A percentile compares a stretch with the other conserved stretches of the same genome.
These are phyloP conservation scores for Chaetura pelagica DNA, from an alignment of 2,113 vertebrate genomes.

Conservation along the genomic window DNA sequence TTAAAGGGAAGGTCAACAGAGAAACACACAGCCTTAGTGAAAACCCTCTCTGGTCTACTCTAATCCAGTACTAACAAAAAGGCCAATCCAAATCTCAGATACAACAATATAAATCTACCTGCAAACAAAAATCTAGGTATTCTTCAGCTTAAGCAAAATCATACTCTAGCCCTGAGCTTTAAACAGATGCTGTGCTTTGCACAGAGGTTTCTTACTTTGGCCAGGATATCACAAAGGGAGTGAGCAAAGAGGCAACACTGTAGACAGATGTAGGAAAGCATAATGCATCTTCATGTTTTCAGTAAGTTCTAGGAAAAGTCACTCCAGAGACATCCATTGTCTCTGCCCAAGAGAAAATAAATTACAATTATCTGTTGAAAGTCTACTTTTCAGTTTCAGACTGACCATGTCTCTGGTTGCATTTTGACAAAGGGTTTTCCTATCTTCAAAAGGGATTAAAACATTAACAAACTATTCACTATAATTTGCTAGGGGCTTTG, in stretches of 20 bases:
- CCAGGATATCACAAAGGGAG: not conserved
- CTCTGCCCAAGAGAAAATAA: not conserved
- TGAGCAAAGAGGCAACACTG: not conserved
- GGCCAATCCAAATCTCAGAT: not conserved
- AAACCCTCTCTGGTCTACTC: not conserved
- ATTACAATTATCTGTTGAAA: not conserved
- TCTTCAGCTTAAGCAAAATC: not conserved
- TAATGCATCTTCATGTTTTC: not conserved
- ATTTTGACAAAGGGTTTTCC: not conserved
- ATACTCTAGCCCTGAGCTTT: not conserved
- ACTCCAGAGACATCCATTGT: not conserved
- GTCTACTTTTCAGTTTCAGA: not conserved
- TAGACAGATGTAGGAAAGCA: not conserved
- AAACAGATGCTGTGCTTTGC: not conserved
- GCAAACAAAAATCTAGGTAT: not conserved
- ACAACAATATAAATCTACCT: not conserved
- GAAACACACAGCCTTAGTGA: not conserved
- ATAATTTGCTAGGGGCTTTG: not conserved
- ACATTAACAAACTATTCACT: not conserved
- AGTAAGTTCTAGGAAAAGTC: not conserved
- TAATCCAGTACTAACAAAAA: not conserved
- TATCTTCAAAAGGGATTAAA: not conserved
- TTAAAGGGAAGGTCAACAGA: not conserved
- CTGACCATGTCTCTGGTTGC: not conserved
- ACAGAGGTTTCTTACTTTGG: not conserved